Base-by-base conservation (phyloP, 2,888 invertebrate species). In the Leptinotarsa rubiginosa region DNA sequence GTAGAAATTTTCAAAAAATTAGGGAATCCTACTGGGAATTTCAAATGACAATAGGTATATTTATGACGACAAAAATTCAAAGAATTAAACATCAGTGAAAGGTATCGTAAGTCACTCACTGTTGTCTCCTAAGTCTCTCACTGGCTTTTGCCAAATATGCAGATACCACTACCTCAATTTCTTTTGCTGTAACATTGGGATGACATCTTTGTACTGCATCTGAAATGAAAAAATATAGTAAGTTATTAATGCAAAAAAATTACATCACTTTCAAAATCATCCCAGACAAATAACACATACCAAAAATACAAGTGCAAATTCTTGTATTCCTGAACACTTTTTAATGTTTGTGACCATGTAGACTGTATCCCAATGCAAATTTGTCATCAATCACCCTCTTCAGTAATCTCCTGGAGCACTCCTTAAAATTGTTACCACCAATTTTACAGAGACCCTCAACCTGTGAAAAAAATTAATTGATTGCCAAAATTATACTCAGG, bases 351-450 rank as follows among this genome's bases (percentile, higher is more conserved):
- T 13, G 50, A 50, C 50, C 50, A 3, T n/a, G n/a, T 4, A 50
- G 16, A 50, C 50, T 50, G 50, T 50, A 50, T 50, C 50, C 50
- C 50, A 50, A 50, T 50, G 50, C 50, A 50, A 50, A 50, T 50
- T 50, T 50, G 16, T 50, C n/a, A 50, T 16, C n/a, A 50, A 50
- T 50, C 50, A 50, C 50, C 50, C 50, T 16, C 50, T 50, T 50
- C 50, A 50, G 50, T 50, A 50, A 50, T 50, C 50, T 50, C 50
- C 50, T 50, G 50, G 50, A 50, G 50, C 50, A 50, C 50, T 16
- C 50, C 15, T 50, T 50, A 3, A 15, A 16, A 50, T 50, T n/a
- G 15, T 50, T 15, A 50, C 4, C 49, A 50, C 15, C 50, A 22
- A 22, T 22, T 22, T 22, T 22, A 22, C 22, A 22, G 22, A 22